phyloP scores from a whole-genome alignment of 2,888 invertebrate genomes.

The Hofmannophila pseudospretella region DNA sequence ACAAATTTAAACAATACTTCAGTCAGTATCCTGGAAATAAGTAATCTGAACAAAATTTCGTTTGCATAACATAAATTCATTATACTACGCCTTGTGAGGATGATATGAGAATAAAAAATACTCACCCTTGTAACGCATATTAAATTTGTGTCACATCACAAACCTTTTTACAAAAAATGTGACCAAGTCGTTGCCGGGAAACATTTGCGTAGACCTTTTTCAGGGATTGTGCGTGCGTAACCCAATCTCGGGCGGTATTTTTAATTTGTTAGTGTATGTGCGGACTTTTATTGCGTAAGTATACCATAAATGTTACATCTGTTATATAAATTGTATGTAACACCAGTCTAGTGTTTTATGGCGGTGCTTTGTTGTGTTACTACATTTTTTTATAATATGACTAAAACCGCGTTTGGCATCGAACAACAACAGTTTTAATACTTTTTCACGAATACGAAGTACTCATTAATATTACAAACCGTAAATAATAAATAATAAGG shows the following conservation, averaged over 20 bases:
- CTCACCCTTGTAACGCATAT: background rate
- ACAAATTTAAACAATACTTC: too few relatives aligned
- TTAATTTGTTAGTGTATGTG: slow-evolving; percentile 36
- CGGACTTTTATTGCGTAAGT: slow-evolving; percentile 15
- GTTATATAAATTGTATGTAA: slow-evolving; percentile 11
- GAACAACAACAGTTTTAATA: too few relatives aligned
- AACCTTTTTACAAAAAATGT: slow-evolving; percentile 4
- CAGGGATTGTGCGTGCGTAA: slow-evolving; percentile 31
- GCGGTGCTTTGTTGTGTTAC: slow-evolving; percentile 4
- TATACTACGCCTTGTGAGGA: too few relatives aligned
- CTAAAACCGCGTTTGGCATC: too few relatives aligned
- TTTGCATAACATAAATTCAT: too few relatives aligned
- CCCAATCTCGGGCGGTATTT: slow-evolving; percentile 42
- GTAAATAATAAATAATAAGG: too few relatives aligned
- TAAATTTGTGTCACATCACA: slow-evolving; percentile 6
- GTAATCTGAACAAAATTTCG: too few relatives aligned
- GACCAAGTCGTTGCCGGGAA: slow-evolving; percentile 1
- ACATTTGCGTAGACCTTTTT: slow-evolving; percentile 25
- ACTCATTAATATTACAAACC: too few relatives aligned
- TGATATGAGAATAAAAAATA: background rate
- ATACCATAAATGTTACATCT: slow-evolving; percentile 12
- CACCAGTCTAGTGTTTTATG: slow-evolving; percentile 8
- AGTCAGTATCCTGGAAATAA: too few relatives aligned
- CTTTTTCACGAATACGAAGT: too few relatives aligned
- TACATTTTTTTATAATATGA: too few relatives aligned